phyloP scores from a whole-genome alignment of 1,140 invertebrate species.

The Pogonomyrmex californicus region DNA sequence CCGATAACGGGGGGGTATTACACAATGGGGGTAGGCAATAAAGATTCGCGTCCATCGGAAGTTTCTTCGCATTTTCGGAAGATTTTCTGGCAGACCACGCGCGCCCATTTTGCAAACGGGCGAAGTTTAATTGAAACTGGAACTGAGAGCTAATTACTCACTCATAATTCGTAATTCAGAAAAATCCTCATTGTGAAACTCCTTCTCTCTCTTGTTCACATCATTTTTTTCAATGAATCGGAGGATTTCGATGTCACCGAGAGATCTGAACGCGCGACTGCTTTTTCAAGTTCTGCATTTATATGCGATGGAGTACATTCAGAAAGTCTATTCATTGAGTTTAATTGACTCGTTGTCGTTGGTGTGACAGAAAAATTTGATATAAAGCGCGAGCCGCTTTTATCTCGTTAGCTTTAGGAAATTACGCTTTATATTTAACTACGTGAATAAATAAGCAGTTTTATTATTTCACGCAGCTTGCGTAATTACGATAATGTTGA shows the following conservation, averaged over 20 bases:
- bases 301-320: neutral
- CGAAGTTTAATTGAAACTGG: conserved; percentile 33
- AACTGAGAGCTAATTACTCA: conserved; percentile 16
- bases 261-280: neutral
- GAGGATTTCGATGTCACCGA: conserved; percentile 21
- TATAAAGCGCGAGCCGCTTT: neutral
- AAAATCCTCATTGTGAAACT: neutral
- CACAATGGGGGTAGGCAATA: conserved; percentile 1
- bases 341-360: neutral
- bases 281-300: neutral
- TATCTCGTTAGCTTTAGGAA: neutral
- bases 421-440: neutral
- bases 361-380: neutral
- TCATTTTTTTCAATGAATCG: conserved; percentile 25
- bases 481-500: neutral
- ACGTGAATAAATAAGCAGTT: neutral
- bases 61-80: neutral
- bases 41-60: conserved; percentile 42
- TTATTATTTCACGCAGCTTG: neutral
- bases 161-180: neutral
- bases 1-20: neutral
- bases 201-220: neutral
- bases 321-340: neutral
- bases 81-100: conserved; percentile 24
- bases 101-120: neutral